These are phyloP conservation scores for Brachionus rubens DNA, from an alignment of 1,140 invertebrate genomes.

Conservation along the genomic window DNA sequence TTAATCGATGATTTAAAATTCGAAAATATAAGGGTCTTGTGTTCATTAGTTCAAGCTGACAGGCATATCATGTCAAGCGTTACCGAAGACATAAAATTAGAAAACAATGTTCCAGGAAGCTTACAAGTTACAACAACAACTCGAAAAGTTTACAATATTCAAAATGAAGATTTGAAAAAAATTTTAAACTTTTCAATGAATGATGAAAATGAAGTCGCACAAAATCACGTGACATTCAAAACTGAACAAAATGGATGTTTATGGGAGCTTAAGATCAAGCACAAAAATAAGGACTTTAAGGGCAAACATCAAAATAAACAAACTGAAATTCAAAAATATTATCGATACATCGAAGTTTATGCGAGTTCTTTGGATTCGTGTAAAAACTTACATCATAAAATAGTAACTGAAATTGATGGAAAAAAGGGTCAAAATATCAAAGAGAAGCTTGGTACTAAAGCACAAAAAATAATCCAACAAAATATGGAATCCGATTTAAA, in stretches of 20 bases:
- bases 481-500: background rate
- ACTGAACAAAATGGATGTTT: background rate
- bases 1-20: background rate
- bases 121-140: no score
- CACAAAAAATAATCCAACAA: background rate
- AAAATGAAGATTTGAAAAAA: no score
- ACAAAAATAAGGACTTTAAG: background rate
- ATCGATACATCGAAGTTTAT: slow-evolving; percentile 14
- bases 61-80: background rate
- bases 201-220: no score
- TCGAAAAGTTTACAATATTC: no score
- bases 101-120: background rate
- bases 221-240: no score
- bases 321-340: background rate
- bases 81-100: background rate
- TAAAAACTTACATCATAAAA: background rate
- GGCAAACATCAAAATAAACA: background rate
- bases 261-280: slow-evolving; percentile 8
- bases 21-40: background rate
- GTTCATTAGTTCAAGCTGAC: background rate
- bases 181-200: no score
- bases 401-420: background rate
- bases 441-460: background rate
- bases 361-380: background rate
- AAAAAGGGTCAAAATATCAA: background rate